Evolutionary conservation across 1,140 invertebrate species (phyloP), one percentile per base, ranked within the genome.

Genomic region (Vanessa atalanta): DNA sequence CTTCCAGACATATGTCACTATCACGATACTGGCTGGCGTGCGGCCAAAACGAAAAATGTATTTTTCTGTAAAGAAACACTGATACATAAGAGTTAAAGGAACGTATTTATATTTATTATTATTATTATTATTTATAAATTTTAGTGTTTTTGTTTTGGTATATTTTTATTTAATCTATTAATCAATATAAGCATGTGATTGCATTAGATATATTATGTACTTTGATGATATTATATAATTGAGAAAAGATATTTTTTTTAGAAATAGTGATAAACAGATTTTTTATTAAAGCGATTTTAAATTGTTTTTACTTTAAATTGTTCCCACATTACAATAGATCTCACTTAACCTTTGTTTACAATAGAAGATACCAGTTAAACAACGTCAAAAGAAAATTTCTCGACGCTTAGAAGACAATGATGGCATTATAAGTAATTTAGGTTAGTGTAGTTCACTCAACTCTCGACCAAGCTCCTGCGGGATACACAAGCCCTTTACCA

Each of bases 361-460:
- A 82, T 79, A 70, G 72, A 72, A 75, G 78, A 82, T 83, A 79
- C 75, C 73, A 83, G 75, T 82, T 84, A 79, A 86, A 83, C 83
- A 80, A 79, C 84, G 80, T 83, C 81, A 81, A 83, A 78, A 85
- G 82, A 85, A 86, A 86, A 82, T 84, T 84, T 82, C 84, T 86
- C 79, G 78, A 82, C 83, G 79, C 71, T 80, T 81, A 79, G 65
- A 82, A 88, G 80, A 91, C 89, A 90, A 91, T 84, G 80, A 79
- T 79, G 79, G 76, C 81, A 85, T 88, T 91, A 87, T 89, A 80
- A 81, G 82, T 84, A 85, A 91, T 91, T 88, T 90, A 81, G 88
- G 89, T 91, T 91, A 91, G 83, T 79, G 66, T 78, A 85, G 89
- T 91, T 88, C 88, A 91, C 80, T 89, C 87, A 91, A 89, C 89